Base-by-base conservation (phyloP, 1,140 invertebrate species). In the Anastrepha obliqua region DNA sequence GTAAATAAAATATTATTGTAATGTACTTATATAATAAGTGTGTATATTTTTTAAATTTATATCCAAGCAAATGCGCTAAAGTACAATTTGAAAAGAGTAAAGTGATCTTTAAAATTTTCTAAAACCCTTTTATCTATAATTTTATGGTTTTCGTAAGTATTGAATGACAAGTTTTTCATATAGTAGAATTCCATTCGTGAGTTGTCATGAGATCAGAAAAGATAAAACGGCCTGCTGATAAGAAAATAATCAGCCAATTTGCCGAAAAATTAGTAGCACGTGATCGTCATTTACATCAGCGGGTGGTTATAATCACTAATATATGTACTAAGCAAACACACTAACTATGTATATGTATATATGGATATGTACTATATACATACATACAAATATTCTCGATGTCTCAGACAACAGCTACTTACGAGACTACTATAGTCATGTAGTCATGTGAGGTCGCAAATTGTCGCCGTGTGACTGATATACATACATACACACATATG, bases 371-470 rank as follows among this genome's bases (percentile, higher is more conserved):
- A 44, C n/a, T 44, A 42, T 17, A 74, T 17, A 74, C 42, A 74
- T 44, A n/a, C 15, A 47, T 47, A 74, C 1, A 47, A 6, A 47
- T 17, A 44, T 74, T n/a, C 64, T 65, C 64, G 20, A 3, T n/a
- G 65, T 39, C 11, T 44, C 11, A 8, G 13, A 74, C 11, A 17
- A 13, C 67, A 74, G 39, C 39, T 7, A 7, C 67, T 74, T 17
- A 44, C 7, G 42, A 74, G 13, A 44, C 7, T 39, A 15, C 42
- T 74, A n/a, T 42, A 74, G 42, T 44, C 67, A 74, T 74, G 15
- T 42, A 74, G 42, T 44, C 67, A 74, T 39, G 39, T 74, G 67
- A 74, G 42, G 67, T 47, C 67, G 42, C 67, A 74, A 42, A 17
- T 39, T 74, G 39, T 74, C 13, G 67, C 17, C 67, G 7, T 15